Evolutionary conservation across 2,113 vertebrate species (phyloP), one percentile per base, ranked within the genome.

Genomic region (Alligator mississippiensis): DNA sequence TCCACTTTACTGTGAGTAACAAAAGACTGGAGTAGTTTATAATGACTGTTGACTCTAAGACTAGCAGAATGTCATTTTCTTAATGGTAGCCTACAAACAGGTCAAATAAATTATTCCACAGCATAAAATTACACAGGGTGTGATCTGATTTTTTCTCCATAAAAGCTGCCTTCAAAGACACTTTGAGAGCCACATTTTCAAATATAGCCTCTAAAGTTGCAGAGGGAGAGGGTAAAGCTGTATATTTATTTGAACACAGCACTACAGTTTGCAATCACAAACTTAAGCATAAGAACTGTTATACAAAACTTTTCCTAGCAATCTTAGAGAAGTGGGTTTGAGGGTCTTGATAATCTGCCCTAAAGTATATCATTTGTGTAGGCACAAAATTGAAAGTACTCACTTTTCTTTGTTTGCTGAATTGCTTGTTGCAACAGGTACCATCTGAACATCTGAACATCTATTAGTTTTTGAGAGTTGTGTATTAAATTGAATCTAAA

Each of bases 331-430:
- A 34, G 19, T 30, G 14, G 70, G 18, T 19, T 21, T 47, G 70
- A 74, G 34, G 12, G 22, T 13, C 15, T 22, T 25, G 34, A 74
- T 11, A 74, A 74, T 47, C 22, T 34, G 70, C 5, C 34, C 70
- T 74, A 47, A 72, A 38, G 22, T 47, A 47, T 47, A 24, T 72
- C 34, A 72, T 72, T 22, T 72, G 19, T 72, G 13, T 74, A 6
- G 70, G 34, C 34, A 47, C 70, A 74, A 61, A 75, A 18, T 1
- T 80, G 38, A 3, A 38, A 14, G 17, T 60, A 97, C 98, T 97
- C 85, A 99, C 98, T 99, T 99, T 93, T 99, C 98, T 96, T 98
- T 99, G 84, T 98, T 98, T 63, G 95, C 85, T 68, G 96, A 81
- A 11, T 95, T 86, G 21, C 79, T 91, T 1, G 75, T 3, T 30